Evolutionary conservation across 2,888 invertebrate species (phyloP), one percentile per base, ranked within the genome.

Genomic region (Junonia oenone): DNA sequence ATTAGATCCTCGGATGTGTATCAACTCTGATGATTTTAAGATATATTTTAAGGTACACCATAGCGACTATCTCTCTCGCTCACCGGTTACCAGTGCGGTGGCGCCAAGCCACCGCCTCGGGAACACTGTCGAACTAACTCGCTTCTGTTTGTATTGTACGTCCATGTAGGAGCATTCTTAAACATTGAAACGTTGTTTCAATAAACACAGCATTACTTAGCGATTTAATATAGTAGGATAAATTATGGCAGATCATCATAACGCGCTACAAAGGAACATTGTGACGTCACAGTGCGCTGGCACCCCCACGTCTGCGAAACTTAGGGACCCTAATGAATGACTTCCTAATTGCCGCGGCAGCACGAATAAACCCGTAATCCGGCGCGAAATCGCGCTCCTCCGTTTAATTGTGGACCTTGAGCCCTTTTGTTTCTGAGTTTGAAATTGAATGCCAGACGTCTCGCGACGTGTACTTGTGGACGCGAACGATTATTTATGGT

Each of bases 291-390:
- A 69, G 69, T 68, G 73, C 75, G 73, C 70, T 75, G 83, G 87
- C 87, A 90, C 89, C 90, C 90, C 86, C 82, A 78, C 85, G 88
- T 89, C 89, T 90, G 88, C 87, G 76, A 86, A 90, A 89, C 88
- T 89, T 89, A 88, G 88, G 90, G 89, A 85, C 81, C 87, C 81
- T 89, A 89, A 90, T 90, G 90, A 90, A 88, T 81, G 82, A 90
- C 90, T 90, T 89, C 90, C 90, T 90, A 90, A 90, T 90, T 89
- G 89, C 86, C 85, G 86, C 84, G 73, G 78, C 79, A 78, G 78
- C 82, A 85, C 84, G 82, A 85, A 86, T 81, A 81, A 83, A 78
- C 79, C 71, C 78, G 79, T 81, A 85, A 83, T 85, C 86, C 83
- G 83, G 81, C 83, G 78, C 81, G 81, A 81, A 78, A 78, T 68